phyloP scores from a whole-genome alignment of 2,113 vertebrate genomes.

The Agelaius phoeniceus region DNA sequence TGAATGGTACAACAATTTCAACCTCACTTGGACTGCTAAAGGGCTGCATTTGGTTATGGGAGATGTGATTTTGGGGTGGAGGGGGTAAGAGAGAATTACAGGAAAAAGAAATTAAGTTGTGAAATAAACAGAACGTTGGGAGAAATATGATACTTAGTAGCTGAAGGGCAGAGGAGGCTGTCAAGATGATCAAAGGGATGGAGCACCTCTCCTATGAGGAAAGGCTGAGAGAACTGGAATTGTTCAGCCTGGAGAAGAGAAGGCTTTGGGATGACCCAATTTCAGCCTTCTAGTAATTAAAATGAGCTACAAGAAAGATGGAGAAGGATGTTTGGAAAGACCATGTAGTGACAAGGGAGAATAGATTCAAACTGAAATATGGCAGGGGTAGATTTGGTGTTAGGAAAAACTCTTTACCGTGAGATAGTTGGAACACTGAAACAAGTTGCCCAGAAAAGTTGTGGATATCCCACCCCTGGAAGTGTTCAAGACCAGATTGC shows the following conservation, averaged over 20 bases:
- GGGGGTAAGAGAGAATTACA: accelerated
- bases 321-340: not conserved
- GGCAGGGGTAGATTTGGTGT: not conserved
- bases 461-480: not conserved
- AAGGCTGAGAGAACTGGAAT: not conserved
- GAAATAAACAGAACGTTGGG: not conserved
- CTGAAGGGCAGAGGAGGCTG: not conserved
- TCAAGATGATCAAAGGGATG: not conserved
- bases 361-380: not conserved
- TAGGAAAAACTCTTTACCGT: not conserved
- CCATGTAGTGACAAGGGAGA: not conserved
- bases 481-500: not conserved
- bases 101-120: not conserved
- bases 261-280: not conserved
- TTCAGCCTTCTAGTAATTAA: not conserved
- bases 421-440: not conserved
- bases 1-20: not conserved
- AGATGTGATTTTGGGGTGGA: not conserved
- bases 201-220: accelerated
- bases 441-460: not conserved
- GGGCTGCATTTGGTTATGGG: not conserved
- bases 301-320: not conserved
- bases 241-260: not conserved
- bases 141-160: not conserved
- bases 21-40: not conserved